Conservation (phyloP, 2,113 vertebrate species). For the Zapornia atra region DNA sequence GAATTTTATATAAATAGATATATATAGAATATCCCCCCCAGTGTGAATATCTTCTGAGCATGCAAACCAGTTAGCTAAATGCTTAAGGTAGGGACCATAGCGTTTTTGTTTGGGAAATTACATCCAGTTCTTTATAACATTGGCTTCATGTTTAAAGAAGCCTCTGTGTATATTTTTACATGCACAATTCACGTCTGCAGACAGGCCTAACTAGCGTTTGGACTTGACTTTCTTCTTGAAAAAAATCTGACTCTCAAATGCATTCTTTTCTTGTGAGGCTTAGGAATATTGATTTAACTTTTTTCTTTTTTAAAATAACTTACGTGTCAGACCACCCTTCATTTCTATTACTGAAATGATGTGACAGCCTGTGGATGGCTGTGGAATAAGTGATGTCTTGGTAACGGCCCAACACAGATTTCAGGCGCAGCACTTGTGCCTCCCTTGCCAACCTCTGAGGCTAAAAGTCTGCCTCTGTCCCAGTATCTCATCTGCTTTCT, state of each 20-base stretch:
- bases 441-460: slow-evolving; percentile 65
- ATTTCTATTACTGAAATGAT: slow-evolving; percentile 8
- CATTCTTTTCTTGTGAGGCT: slow-evolving; percentile 48
- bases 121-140: background rate
- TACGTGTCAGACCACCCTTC: slow-evolving; percentile 35
- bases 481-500: slow-evolving; percentile 64
- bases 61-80: background rate
- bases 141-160: slow-evolving; percentile 34
- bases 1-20: background rate
- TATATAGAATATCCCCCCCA: background rate
- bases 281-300: slow-evolving; percentile 18
- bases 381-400: slow-evolving; percentile 39
- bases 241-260: slow-evolving; percentile 64
- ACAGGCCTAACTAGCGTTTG: slow-evolving; percentile 52
- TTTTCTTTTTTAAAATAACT: background rate
- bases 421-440: slow-evolving; percentile 42
- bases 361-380: slow-evolving; percentile 37
- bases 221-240: slow-evolving; percentile 57
- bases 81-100: background rate
- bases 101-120: slow-evolving; percentile 49
- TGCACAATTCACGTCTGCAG: slow-evolving; percentile 57
- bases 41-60: background rate
- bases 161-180: slow-evolving; percentile 63
- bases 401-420: slow-evolving; percentile 48
- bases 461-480: slow-evolving; percentile 64